A percentile compares a stretch with the other conserved stretches of the same genome.
Evolutionary conservation across 2,888 invertebrate genomes (phyloP).

Genomic region (Auanema freiburgensis): DNA sequence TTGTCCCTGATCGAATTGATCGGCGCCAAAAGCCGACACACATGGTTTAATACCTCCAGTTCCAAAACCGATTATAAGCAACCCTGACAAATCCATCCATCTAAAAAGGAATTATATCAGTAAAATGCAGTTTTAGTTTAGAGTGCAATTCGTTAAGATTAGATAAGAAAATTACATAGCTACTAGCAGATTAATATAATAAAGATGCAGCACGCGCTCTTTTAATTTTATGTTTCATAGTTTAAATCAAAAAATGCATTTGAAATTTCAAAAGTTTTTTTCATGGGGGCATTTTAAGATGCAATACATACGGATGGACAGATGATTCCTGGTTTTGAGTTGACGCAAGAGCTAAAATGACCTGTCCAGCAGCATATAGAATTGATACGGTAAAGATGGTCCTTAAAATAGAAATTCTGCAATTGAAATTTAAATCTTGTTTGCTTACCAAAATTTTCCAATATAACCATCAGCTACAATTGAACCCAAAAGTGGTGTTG

Average conservation of each 20-base stretch:
- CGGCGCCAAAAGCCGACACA: constrained; percentile 69
- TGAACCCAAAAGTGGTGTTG: constrained; percentile 86
- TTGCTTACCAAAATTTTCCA: constrained; percentile 78
- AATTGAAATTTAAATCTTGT: neutral
- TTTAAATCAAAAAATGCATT: neutral
- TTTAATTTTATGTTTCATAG: no score
- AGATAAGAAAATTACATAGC: no score
- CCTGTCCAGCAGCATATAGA: constrained; percentile 82
- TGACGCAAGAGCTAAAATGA: constrained; percentile 74
- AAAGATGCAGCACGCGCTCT: no score
- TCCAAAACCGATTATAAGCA: constrained; percentile 67
- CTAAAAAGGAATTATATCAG: constrained; percentile 24
- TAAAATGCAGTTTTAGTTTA: neutral
- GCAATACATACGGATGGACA: constrained; percentile 52
- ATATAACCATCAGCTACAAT: constrained; percentile 89
- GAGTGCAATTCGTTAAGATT: neutral
- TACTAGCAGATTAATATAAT: no score
- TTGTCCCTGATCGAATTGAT: constrained; percentile 67
- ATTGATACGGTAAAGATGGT: constrained; percentile 87
- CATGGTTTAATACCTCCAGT: constrained; percentile 70
- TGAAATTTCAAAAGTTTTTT: neutral
- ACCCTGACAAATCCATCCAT: constrained; percentile 61
- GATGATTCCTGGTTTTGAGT: constrained; percentile 60
- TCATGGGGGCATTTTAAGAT: constrained; percentile 7
- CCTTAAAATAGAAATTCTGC: constrained; percentile 63